Base-by-base conservation (phyloP, 1,140 invertebrate genomes). In the Saccostrea echinata region DNA sequence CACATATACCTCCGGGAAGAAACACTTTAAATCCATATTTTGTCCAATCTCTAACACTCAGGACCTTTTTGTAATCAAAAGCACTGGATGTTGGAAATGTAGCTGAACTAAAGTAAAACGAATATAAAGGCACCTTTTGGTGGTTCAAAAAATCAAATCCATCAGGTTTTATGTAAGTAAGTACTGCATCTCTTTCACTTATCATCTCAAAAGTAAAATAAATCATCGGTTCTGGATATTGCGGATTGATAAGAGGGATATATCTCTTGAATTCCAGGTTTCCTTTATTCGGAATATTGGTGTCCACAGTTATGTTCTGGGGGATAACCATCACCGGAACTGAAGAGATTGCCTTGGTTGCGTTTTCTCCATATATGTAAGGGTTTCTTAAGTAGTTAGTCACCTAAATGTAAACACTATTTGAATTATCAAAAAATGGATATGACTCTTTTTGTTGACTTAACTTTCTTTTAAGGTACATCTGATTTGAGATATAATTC, bases 11-110 rank as follows among this genome's bases (percentile, higher is more conserved):
- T 13, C 24, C n/a, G 0, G 12, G 35, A 21, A 83, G 9, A 11
- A 83, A 52, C 8, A 83, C 21, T 27, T 83, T 83, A 27, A 83
- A 83, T n/a, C 81, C 81, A 51, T 83, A 52, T 11, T 21, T 21
- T n/a, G 81, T 53, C 81, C 81, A 83, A 52, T 83, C 81, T 83
- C 35, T 1, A 1, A 83, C 81, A 3, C 43, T 21, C 21, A 83
- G 43, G n/a, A 33, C 30, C n/a, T 83, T 51, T 51, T 83, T 83
- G 4, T 30, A 83, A 83, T 53, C 52, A 53, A 24, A 24, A 9
- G 13, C n/a, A 16, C 9, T 52, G 0, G 43, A 51, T 33, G 35
- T 83, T 30, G 81, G 81, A 52, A 83, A 53, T 51, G 35, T 53
- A 21, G 1, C 81, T 9, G 35, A 2, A 83, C 81, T 24, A 21